phyloP scores from a whole-genome alignment of 2,113 vertebrate genomes.

The Siniperca knerii region DNA sequence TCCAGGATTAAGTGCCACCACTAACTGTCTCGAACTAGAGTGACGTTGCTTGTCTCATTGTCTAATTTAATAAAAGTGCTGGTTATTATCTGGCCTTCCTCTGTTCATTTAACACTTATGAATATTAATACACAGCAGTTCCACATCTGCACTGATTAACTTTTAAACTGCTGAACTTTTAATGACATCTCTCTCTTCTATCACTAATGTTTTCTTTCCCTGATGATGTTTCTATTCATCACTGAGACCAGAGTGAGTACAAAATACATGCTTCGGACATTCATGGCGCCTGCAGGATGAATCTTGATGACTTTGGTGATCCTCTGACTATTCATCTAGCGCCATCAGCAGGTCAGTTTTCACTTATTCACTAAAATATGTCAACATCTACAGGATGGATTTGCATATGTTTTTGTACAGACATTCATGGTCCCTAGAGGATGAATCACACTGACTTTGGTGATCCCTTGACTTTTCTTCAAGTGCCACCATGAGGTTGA shows the following conservation, averaged over 20 bases:
- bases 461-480: too few species aligned
- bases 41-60: neutral
- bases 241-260: neutral
- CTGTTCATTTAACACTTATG: neutral
- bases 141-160: neutral
- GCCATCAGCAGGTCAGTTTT: neutral
- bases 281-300: neutral
- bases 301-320: neutral
- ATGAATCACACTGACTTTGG: neutral
- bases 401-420: neutral
- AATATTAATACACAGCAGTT: neutral
- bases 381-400: neutral
- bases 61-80: too few species aligned
- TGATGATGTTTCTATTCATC: neutral
- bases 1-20: neutral
- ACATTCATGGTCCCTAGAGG: neutral
- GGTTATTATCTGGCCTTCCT: neutral
- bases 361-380: too few species aligned
- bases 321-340: neutral
- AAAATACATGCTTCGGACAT: too few species aligned
- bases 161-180: constrained; percentile 7
- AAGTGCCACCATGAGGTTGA: neutral
- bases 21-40: neutral
- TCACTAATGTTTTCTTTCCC: neutral
- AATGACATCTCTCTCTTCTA: neutral